Evolutionary conservation across 2,888 invertebrate species (phyloP), one percentile per base, ranked within the genome.

Genomic region (Carabus problematicus): DNA sequence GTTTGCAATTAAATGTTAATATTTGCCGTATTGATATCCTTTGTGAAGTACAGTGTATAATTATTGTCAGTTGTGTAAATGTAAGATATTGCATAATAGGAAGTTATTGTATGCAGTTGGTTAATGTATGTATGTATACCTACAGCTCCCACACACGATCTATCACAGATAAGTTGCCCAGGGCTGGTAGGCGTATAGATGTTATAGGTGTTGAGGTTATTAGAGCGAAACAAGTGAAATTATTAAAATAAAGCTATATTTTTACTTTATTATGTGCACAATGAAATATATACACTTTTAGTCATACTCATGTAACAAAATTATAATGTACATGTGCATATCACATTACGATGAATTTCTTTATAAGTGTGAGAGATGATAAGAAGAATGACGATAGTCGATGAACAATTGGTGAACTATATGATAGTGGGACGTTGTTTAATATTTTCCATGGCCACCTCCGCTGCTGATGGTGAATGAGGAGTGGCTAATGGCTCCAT

Each of bases 401-500:
- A 14, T 45, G 45, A 14, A 12, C n/a, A 45, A 45, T n/a, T 45
- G 45, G 14, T 29, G 29, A 29, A 45, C n/a, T 12, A 45, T 12
- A 45, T 14, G 45, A 3, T 14, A 14, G 14, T 45, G 45, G 45
- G 14, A 45, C 3, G 14, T 7, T 3, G n/a, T 45, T 45, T 45
- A 45, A 45, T 45, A 45, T 6, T 45, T 45, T 29, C 29, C 29
- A 14, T 45, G 14, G 45, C 45, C 14, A 45, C 45, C 45, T 45
- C 45, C 45, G 14, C 2, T n/a, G n/a, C 45, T 14, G 14, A 45
- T 45, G 45, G 45, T 12, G 14, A 45, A 2, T 1, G 45, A 45
- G 6, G 45, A 12, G 45, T 45, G 45, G 45, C n/a, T 12, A 6
- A 45, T 14, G 14, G 45, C 45, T 11, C 72, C 73, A 55, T 70